Percentiles rank a stretch among this genome's conserved stretches.
These are phyloP conservation scores for Epizoanthus rinbou DNA, from an alignment of 92 coral and sea anemone species.

Conservation along the genomic window DNA sequence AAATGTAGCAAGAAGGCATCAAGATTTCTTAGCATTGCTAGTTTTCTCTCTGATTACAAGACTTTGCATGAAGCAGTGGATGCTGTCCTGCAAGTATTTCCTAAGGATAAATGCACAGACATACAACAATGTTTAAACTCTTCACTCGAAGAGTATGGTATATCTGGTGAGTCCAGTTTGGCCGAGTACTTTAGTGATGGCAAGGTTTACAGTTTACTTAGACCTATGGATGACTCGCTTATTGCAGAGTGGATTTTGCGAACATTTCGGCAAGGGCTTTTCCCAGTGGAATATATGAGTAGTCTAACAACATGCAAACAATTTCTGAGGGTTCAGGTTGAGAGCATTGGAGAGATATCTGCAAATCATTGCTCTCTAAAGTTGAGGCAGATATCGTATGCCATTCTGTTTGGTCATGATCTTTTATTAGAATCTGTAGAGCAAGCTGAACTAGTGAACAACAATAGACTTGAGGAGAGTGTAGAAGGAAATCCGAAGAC, in stretches of 20 bases:
- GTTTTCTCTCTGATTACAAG: conserved; percentile 54
- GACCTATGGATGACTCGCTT: conserved; percentile 40
- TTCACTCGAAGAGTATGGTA: conserved; percentile 74
- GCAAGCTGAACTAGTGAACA: neutral
- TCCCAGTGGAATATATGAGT: conserved; percentile 58
- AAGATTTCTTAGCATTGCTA: conserved; percentile 56
- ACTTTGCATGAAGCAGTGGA: conserved; percentile 54
- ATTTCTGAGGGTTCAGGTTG: conserved; percentile 66
- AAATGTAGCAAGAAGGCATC: conserved; percentile 35
- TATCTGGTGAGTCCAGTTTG: conserved; percentile 51
- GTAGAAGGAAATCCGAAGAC: neutral
- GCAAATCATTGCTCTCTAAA: conserved; percentile 60
- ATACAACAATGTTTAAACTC: conserved; percentile 47
- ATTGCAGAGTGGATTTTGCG: conserved; percentile 63
- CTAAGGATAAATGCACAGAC: conserved; percentile 7
- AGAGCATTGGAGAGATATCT: conserved; percentile 61
- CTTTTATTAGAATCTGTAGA: neutral
- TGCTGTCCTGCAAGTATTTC: conserved; percentile 41
- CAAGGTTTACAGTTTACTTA: conserved; percentile 45
- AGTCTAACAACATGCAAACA: conserved; percentile 55
- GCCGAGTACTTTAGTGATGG: conserved; percentile 51
- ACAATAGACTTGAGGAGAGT: neutral
- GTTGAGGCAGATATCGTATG: conserved; percentile 68
- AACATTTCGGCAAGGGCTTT: conserved; percentile 64
- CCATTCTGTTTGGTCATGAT: conserved; percentile 37